Evolutionary conservation across 2,113 vertebrate species (phyloP).

Genomic region (Cranoglanis bouderius): DNA sequence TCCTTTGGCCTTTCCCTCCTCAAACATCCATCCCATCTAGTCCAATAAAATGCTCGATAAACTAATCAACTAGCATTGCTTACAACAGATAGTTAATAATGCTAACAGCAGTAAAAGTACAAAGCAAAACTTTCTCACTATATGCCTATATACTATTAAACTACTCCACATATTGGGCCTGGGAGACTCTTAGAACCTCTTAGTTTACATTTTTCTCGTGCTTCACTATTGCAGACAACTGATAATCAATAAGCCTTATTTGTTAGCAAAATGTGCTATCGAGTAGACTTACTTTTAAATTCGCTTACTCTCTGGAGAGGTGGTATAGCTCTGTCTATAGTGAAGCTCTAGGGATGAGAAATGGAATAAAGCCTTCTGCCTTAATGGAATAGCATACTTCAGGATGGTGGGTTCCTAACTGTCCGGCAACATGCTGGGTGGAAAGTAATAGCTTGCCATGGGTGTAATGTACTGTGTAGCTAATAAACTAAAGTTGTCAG

Average conservation of each 20-base stretch:
- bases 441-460: conserved; percentile 54
- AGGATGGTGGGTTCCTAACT: conserved; percentile 24
- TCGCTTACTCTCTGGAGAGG: not conserved
- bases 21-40: not conserved
- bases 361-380: conserved; percentile 31
- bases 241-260: not conserved
- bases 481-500: conserved; percentile 64
- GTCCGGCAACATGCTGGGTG: conserved; percentile 36
- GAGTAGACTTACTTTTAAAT: not conserved
- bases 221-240: not conserved
- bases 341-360: conserved; percentile 36
- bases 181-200: not conserved
- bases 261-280: not conserved
- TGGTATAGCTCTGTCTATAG: not conserved
- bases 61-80: not conserved
- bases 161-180: not conserved
- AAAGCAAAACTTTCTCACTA: not conserved
- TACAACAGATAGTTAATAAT: not conserved
- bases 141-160: not conserved
- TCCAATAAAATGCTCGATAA: too few relatives aligned
- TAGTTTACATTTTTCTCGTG: not conserved
- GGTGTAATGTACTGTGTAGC: conserved; percentile 56
- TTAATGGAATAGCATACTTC: conserved; percentile 57
- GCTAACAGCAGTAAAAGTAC: not conserved
- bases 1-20: not conserved